A percentile compares a stretch with the other conserved stretches of the same genome.
These are phyloP conservation scores for Hemiscyllium ocellatum DNA, from an alignment of 2,113 vertebrate species.

Conservation along the genomic window DNA sequence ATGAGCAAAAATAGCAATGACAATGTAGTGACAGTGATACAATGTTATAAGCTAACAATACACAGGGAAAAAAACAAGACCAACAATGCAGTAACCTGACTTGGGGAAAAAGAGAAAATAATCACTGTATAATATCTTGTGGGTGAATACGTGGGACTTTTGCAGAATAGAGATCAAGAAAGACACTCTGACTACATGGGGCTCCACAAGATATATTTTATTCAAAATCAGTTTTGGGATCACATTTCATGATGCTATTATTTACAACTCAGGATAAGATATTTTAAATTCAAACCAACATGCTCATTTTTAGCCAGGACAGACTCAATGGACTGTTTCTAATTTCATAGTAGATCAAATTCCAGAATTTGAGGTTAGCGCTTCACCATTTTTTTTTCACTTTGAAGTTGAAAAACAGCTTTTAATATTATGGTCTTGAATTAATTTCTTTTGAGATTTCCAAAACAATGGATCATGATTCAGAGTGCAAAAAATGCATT, in stretches of 20 bases:
- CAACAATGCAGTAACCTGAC: background rate
- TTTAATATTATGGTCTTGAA: background rate
- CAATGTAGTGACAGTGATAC: slow-evolving; percentile 8
- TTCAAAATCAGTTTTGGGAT: background rate
- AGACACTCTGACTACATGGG: background rate
- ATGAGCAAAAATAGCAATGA: slow-evolving; percentile 24
- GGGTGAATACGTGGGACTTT: background rate
- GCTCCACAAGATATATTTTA: background rate
- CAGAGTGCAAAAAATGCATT: background rate
- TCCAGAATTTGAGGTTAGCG: background rate
- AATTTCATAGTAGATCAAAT: background rate
- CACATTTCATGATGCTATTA: too few relatives aligned
- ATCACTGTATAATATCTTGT: background rate
- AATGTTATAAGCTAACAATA: slow-evolving; percentile 10
- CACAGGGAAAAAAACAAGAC: background rate
- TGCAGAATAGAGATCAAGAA: background rate
- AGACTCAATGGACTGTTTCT: background rate
- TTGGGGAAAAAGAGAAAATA: too few relatives aligned
- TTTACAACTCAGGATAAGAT: background rate
- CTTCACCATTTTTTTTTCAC: background rate
- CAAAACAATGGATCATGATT: background rate
- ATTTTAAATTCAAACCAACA: background rate
- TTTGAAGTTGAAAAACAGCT: background rate
- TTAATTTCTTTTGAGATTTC: background rate
- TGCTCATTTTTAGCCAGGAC: background rate